phyloP scores from a whole-genome alignment of 2,888 invertebrate genomes.

The Xestia sexstrigata region DNA sequence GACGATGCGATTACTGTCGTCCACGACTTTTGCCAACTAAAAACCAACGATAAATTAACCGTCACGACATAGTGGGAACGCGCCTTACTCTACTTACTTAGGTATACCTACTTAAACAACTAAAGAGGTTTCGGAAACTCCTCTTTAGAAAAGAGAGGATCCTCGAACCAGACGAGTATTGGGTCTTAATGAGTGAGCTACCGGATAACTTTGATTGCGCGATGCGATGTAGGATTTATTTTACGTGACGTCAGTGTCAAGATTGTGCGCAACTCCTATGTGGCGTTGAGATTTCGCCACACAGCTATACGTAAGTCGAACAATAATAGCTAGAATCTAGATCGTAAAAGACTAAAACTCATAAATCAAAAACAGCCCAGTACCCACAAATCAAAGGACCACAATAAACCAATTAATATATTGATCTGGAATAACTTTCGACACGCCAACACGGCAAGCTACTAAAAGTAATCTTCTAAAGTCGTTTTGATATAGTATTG shows the following conservation, averaged over 20 bases:
- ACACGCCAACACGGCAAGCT: constrained; percentile 12
- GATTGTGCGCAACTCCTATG: not conserved
- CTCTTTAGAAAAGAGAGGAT: not conserved
- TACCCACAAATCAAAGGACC: not conserved
- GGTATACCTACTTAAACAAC: not conserved
- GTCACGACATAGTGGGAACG: too few relatives aligned
- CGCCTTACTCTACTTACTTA: not conserved
- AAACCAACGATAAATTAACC: too few relatives aligned
- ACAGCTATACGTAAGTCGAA: not conserved
- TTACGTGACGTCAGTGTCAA: not conserved
- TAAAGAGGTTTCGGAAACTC: not conserved
- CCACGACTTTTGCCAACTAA: too few relatives aligned
- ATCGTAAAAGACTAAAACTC: not conserved
- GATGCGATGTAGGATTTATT: not conserved
- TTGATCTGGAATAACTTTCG: constrained; percentile 35
- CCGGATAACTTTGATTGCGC: not conserved
- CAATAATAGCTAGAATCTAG: not conserved
- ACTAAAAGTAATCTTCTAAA: constrained; percentile 56
- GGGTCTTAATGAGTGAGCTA: not conserved
- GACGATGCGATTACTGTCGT: too few relatives aligned
- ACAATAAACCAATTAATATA: constrained; percentile 33
- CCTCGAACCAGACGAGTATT: not conserved
- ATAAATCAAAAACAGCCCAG: constrained; percentile 19
- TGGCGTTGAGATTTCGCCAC: not conserved
- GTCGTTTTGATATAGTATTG: constrained; percentile 49